phyloP scores from a whole-genome alignment of 2,113 vertebrate genomes.

The Eonycteris spelaea region DNA sequence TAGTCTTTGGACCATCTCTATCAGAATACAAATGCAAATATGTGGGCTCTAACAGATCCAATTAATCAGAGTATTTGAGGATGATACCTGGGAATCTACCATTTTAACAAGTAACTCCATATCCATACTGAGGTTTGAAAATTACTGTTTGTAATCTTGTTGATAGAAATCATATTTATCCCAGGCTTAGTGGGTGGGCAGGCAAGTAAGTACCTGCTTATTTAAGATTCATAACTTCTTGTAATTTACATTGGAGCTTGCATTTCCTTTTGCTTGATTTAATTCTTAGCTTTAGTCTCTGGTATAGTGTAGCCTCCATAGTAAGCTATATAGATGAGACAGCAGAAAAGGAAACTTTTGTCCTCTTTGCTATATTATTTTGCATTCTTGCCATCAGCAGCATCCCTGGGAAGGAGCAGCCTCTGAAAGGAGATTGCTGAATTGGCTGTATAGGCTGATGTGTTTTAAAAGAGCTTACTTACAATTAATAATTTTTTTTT shows the following conservation, averaged over 20 bases:
- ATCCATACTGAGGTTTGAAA: conserved; percentile 8
- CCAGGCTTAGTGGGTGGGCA: background rate
- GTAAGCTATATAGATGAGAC: background rate
- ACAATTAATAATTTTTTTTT: background rate
- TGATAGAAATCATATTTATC: conserved; percentile 28
- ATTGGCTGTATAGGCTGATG: background rate
- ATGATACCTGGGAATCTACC: background rate
- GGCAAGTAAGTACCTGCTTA: conserved; percentile 22
- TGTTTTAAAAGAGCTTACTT: background rate
- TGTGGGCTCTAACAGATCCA: background rate
- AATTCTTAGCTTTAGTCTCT: conserved; percentile 34
- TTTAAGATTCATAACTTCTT: conserved; percentile 39
- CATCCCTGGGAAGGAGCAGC: background rate
- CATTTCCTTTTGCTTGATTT: conserved; percentile 34
- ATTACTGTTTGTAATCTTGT: conserved; percentile 14
- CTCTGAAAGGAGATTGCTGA: background rate
- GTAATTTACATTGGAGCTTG: background rate
- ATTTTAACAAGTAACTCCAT: background rate
- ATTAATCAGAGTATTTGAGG: background rate
- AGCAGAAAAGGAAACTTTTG: background rate
- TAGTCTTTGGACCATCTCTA: background rate
- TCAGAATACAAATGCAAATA: background rate
- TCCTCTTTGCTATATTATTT: background rate
- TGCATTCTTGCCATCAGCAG: background rate
- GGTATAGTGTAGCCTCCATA: background rate